Percentiles rank a stretch among this genome's conserved stretches.
Conservation (phyloP, 1,140 invertebrate genomes). For the Lutraria rhynchaena region DNA sequence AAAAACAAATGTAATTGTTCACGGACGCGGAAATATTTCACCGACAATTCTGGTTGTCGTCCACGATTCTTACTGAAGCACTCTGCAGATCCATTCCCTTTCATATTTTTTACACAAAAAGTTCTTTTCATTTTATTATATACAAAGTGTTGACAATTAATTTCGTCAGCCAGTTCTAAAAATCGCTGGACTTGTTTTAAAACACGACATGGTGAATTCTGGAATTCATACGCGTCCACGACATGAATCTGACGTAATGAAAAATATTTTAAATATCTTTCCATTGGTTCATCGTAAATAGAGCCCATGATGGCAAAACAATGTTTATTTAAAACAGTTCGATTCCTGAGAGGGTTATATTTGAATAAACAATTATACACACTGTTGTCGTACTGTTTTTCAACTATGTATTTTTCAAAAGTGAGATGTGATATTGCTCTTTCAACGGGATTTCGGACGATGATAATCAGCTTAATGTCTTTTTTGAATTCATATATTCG, state of each 20-base stretch:
- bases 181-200: conserved; percentile 7
- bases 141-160: conserved; percentile 25
- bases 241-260: conserved; percentile 13
- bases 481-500: conserved; percentile 34
- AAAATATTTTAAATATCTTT: conserved; percentile 43
- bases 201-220: conserved; percentile 5
- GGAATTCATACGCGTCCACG: conserved; percentile 8
- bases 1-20: conserved; percentile 5
- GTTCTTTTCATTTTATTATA: conserved; percentile 5
- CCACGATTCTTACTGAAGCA: conserved; percentile 23
- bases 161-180: background rate
- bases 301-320: conserved; percentile 46
- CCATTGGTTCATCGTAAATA: conserved; percentile 7
- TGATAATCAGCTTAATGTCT: conserved; percentile 51
- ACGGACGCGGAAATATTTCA: background rate
- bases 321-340: conserved; percentile 10
- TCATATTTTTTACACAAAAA: background rate
- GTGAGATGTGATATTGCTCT: conserved; percentile 39
- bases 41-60: background rate
- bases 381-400: background rate
- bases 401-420: conserved; percentile 10
- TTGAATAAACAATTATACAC: conserved; percentile 36
- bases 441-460: conserved; percentile 45
- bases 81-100: background rate
- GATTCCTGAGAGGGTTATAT: background rate